These are phyloP conservation scores for Caradrina kadenii DNA, from an alignment of 2,888 invertebrate genomes.

Conservation along the genomic window DNA sequence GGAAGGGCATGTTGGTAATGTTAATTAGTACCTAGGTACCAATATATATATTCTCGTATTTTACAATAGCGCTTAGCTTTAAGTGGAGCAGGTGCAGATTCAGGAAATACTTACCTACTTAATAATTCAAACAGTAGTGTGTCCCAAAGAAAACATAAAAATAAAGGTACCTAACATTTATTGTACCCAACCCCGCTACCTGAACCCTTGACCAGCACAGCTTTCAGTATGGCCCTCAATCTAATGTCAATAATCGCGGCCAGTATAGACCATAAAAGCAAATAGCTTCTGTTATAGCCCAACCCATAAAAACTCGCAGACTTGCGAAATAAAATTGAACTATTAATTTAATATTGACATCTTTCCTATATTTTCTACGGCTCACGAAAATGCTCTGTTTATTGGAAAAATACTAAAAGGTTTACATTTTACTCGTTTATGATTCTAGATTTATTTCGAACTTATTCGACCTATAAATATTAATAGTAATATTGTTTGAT, in stretches of 20 bases:
- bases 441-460: conserved; percentile 30
- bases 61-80: not conserved
- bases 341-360: conserved; percentile 52
- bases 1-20: no score
- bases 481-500: conserved; percentile 17
- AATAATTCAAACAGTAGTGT: no score
- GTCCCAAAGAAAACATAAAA: not conserved
- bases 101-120: not conserved
- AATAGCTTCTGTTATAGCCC: conserved; percentile 39
- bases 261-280: conserved; percentile 43
- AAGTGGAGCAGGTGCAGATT: not conserved
- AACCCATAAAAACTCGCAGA: conserved; percentile 50
- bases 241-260: conserved; percentile 45
- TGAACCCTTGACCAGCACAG: not conserved
- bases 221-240: conserved; percentile 21
- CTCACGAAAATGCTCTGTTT: conserved; percentile 36
- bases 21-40: no score
- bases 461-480: conserved; percentile 8
- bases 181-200: not conserved
- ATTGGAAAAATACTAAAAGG: conserved; percentile 24
- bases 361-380: conserved; percentile 39
- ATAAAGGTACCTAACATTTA: not conserved
- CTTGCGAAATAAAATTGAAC: conserved; percentile 53
- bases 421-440: conserved; percentile 21
- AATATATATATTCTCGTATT: no score